Conservation (phyloP, 2,113 vertebrate genomes). For the Glaucidium brasilianum region DNA sequence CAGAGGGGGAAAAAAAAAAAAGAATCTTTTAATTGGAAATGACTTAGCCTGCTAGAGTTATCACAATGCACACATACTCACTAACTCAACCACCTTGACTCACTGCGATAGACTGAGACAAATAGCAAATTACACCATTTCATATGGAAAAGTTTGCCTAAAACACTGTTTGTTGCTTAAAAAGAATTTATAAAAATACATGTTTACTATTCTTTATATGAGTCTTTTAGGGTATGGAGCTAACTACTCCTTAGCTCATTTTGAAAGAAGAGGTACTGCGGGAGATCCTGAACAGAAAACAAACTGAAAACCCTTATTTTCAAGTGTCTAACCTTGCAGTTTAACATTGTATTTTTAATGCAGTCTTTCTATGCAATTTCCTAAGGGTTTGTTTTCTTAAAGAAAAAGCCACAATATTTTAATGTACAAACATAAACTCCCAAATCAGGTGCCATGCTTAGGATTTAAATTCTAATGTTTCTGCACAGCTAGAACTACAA, state of each 20-base stretch:
- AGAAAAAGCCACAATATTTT: background rate
- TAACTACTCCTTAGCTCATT: background rate
- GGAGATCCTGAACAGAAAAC: background rate
- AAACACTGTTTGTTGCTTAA: background rate
- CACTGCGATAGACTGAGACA: background rate
- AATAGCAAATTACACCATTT: background rate
- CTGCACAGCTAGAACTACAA: background rate
- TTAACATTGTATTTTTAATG: background rate
- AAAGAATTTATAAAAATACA: background rate
- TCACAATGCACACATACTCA: background rate
- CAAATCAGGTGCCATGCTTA: background rate
- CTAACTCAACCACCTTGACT: background rate
- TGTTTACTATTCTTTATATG: background rate
- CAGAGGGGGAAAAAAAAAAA: background rate
- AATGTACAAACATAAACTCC: background rate
- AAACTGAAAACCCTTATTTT: background rate
- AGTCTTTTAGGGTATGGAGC: background rate
- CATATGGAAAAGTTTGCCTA: background rate
- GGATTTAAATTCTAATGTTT: background rate
- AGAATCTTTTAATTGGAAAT: slow-evolving; percentile 31
- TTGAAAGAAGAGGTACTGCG: background rate
- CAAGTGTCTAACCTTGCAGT: background rate
- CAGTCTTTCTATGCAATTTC: background rate
- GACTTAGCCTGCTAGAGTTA: background rate
- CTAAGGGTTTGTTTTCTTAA: background rate